Evolutionary conservation across 2,113 vertebrate genomes (phyloP).

Genomic region (Eurystomus gularis): DNA sequence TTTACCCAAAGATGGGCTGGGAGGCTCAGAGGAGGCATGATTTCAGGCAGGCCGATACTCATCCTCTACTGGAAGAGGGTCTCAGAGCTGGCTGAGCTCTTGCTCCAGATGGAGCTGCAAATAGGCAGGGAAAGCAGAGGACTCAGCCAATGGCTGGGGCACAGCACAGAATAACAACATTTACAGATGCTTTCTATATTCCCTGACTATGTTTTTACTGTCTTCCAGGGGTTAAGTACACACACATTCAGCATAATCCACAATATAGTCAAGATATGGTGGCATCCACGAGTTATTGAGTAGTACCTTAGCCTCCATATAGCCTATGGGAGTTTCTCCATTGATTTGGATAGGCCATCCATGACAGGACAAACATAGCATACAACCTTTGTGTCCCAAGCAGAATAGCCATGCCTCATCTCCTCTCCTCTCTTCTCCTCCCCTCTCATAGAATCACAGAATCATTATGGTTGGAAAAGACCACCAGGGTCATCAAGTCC

Average conservation of each 20-base stretch:
- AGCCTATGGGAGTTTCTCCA: not conserved
- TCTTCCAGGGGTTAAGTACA: not conserved
- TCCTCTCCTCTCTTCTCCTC: not conserved
- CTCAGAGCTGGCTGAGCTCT: not conserved
- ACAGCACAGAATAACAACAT: not conserved
- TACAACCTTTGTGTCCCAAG: not conserved
- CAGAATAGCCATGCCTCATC: not conserved
- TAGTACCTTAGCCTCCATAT: not conserved
- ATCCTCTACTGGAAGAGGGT: not conserved
- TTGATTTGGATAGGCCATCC: not conserved
- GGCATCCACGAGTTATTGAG: not conserved
- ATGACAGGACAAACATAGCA: not conserved
- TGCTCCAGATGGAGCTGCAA: not conserved
- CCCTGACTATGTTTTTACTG: not conserved
- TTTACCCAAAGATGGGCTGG: not conserved
- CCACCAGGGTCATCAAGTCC: too few species aligned
- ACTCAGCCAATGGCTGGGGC: not conserved
- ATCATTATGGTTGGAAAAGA: too few species aligned
- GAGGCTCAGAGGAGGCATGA: not conserved
- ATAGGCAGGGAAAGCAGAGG: not conserved
- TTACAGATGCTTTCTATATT: not conserved
- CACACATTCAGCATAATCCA: not conserved
- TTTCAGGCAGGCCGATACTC: not conserved
- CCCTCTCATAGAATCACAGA: too few species aligned
- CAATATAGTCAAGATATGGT: accelerated